Conservation (phyloP, 2,113 vertebrate species). For the Gyps fulvus region DNA sequence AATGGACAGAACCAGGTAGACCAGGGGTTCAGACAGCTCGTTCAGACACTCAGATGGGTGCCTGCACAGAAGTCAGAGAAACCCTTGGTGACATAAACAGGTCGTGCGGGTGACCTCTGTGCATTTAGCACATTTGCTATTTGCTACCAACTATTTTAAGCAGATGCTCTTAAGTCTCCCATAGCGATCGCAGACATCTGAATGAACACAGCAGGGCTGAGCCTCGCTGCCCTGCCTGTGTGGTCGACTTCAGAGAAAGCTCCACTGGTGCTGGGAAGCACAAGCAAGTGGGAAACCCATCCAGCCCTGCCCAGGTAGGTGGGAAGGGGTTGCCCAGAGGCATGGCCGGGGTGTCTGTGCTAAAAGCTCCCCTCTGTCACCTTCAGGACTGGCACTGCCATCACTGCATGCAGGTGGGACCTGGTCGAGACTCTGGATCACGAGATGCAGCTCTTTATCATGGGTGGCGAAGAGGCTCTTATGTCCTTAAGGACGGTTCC, state of each 20-base stretch:
- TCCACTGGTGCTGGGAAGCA: not conserved
- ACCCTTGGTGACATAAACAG: not conserved
- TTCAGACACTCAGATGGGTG: not conserved
- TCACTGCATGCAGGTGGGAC: not conserved
- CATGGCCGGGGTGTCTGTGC: rapidly evolving
- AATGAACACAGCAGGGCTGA: not conserved
- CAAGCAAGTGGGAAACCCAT: not conserved
- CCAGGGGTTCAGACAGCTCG: not conserved
- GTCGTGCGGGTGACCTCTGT: not conserved
- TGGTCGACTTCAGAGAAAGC: not conserved
- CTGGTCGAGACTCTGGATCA: rapidly evolving
- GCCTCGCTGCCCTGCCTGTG: not conserved
- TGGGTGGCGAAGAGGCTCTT: not conserved
- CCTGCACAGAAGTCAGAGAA: not conserved
- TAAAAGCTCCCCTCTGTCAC: not conserved
- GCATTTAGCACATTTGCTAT: not conserved
- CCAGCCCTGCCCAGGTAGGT: not conserved
- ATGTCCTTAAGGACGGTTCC: not conserved
- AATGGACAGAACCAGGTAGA: rapidly evolving
- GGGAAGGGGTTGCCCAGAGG: not conserved
- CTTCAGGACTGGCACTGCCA: not conserved
- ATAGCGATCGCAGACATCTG: not conserved
- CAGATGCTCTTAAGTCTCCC: not conserved
- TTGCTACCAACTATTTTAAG: not conserved
- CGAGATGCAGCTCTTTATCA: not conserved